phyloP scores from a whole-genome alignment of 1,140 invertebrate species.

The Hyposmocoma kahamanoa region DNA sequence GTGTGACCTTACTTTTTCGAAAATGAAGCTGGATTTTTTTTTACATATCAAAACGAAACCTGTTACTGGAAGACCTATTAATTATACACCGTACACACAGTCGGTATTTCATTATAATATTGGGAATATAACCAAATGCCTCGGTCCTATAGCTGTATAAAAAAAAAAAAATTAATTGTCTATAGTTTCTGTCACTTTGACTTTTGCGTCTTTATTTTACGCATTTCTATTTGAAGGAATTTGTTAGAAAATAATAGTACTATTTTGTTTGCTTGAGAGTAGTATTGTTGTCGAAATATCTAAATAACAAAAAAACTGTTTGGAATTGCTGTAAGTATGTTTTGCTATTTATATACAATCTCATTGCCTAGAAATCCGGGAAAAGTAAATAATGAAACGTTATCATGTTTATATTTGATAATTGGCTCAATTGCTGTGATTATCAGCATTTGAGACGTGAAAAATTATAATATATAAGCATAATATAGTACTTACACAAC shows the following conservation, averaged over 20 bases:
- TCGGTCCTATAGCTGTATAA: neutral
- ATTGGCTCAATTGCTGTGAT: neutral
- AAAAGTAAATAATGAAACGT: neutral
- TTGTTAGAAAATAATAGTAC: neutral
- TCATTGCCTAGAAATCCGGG: neutral
- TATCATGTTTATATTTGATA: constrained; percentile 2
- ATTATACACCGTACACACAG: no score
- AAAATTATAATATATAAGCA: no score
- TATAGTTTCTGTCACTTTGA: constrained; percentile 10
- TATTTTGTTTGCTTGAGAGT: neutral
- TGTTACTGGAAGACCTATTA: no score
- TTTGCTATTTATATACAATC: neutral
- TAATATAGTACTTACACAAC: no score
- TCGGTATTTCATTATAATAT: no score
- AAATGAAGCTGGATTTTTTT: no score
- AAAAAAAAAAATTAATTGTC: neutral
- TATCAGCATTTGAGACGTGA: neutral
- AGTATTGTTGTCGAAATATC: neutral
- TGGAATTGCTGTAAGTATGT: neutral
- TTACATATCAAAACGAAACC: no score
- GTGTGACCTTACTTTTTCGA: no score
- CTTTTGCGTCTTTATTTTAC: constrained; percentile 18
- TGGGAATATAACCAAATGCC: no score
- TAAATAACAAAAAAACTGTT: neutral
- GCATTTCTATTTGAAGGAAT: constrained; percentile 14